phyloP scores from a whole-genome alignment of 2,888 invertebrate genomes.

The Baccha elongata region DNA sequence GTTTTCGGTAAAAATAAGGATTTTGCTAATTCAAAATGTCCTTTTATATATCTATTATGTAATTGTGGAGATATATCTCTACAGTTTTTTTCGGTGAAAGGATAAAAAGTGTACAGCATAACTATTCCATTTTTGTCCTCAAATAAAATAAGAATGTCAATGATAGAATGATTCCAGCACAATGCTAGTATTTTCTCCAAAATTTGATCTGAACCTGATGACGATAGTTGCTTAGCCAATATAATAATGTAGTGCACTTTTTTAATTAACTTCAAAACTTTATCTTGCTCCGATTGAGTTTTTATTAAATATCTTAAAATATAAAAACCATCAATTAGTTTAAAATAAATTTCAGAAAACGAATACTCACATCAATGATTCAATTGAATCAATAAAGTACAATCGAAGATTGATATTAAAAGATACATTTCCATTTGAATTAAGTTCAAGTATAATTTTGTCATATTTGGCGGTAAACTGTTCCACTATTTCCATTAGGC shows the following conservation, averaged over 20 bases:
- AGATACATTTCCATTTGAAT: background rate
- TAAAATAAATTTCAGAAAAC: background rate
- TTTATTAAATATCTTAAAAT: background rate
- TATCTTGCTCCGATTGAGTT: background rate
- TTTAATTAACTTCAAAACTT: background rate
- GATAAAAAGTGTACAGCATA: background rate
- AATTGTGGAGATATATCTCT: background rate
- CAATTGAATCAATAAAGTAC: background rate
- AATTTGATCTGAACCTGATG: background rate
- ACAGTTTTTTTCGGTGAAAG: background rate
- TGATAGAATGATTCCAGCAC: background rate
- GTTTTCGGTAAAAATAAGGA: background rate
- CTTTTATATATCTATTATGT: constrained; percentile 1
- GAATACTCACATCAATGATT: background rate
- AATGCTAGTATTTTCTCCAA: background rate
- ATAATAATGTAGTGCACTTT: background rate
- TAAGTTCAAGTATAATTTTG: background rate
- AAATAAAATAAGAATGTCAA: background rate
- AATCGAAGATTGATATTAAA: background rate
- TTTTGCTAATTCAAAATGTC: background rate
- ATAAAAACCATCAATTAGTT: background rate
- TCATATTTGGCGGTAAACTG: background rate
- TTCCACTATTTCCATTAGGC: background rate
- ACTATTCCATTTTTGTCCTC: background rate
- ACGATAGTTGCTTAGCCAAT: background rate